These are phyloP conservation scores for Carposina sasakii DNA, from an alignment of 1,140 invertebrate genomes.

Conservation along the genomic window DNA sequence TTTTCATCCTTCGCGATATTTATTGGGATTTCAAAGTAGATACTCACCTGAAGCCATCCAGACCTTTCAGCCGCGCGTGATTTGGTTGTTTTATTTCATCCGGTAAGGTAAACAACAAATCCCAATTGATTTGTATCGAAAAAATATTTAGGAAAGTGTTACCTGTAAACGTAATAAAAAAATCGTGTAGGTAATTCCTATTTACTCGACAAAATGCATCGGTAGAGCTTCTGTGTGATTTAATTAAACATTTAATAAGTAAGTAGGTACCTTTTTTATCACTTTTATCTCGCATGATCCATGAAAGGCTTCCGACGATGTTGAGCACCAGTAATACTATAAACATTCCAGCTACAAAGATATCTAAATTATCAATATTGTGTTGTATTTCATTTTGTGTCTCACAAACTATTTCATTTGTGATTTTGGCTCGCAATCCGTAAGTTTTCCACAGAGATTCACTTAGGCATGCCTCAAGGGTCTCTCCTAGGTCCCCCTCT, in stretches of 20 bases:
- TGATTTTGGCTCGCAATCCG: constrained; percentile 25
- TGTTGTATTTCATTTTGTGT: constrained; percentile 13
- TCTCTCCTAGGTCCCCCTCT: constrained; percentile 6
- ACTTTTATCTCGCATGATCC: constrained; percentile 18
- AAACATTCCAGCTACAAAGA: constrained; percentile 20
- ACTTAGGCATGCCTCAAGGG: constrained; percentile 32
- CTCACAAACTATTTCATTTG: constrained; percentile 15
- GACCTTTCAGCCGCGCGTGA: too few relatives aligned
- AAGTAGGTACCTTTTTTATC: constrained; percentile 2
- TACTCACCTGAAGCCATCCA: too few relatives aligned
- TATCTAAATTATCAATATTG: constrained; percentile 21
- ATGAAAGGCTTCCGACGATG: constrained; percentile 26
- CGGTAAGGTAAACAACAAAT: too few relatives aligned
- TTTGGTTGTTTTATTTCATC: too few relatives aligned
- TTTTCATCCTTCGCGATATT: too few relatives aligned
- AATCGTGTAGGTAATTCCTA: too few relatives aligned
- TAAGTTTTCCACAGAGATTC: constrained; percentile 27
- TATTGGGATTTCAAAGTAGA: too few relatives aligned
- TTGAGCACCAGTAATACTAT: constrained; percentile 24
- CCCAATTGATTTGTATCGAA: neutral
- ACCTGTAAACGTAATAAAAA: too few relatives aligned
- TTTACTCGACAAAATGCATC: too few relatives aligned
- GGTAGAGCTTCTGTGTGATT: too few relatives aligned
- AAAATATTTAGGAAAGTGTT: neutral
- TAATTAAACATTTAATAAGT: neutral